Conservation (phyloP, 2,113 vertebrate species). For the Ceyx margarethae region DNA sequence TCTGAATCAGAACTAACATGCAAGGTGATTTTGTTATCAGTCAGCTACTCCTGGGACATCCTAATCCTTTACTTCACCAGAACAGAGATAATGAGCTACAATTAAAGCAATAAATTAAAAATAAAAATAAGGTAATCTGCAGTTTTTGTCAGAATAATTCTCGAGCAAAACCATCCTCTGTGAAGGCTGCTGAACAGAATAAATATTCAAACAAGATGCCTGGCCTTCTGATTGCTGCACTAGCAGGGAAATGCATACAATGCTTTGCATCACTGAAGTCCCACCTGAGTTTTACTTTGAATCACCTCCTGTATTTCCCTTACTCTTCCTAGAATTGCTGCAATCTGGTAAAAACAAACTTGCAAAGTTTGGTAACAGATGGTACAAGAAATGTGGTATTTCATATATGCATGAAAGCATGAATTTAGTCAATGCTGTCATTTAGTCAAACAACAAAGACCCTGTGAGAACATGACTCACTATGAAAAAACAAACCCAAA, state of each 20-base stretch:
- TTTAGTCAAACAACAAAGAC: background rate
- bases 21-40: conserved; percentile 52
- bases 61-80: conserved; percentile 6
- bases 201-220: background rate
- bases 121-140: background rate
- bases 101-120: background rate
- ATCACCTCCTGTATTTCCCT: background rate
- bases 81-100: conserved; percentile 43
- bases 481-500: background rate
- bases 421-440: conserved; percentile 1
- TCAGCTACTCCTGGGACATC: conserved; percentile 18
- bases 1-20: conserved; percentile 18
- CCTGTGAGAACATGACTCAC: background rate
- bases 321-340: background rate
- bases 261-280: background rate
- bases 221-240: background rate
- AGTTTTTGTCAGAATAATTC: background rate
- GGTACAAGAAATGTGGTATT: background rate
- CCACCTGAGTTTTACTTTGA: background rate
- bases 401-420: background rate
- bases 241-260: background rate
- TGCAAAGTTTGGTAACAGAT: background rate
- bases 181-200: background rate
- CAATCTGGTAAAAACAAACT: conserved; percentile 12
- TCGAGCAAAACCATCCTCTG: background rate